Evolutionary conservation across 1,140 invertebrate genomes (phyloP).

Genomic region (Dinoponera quadriceps): DNA sequence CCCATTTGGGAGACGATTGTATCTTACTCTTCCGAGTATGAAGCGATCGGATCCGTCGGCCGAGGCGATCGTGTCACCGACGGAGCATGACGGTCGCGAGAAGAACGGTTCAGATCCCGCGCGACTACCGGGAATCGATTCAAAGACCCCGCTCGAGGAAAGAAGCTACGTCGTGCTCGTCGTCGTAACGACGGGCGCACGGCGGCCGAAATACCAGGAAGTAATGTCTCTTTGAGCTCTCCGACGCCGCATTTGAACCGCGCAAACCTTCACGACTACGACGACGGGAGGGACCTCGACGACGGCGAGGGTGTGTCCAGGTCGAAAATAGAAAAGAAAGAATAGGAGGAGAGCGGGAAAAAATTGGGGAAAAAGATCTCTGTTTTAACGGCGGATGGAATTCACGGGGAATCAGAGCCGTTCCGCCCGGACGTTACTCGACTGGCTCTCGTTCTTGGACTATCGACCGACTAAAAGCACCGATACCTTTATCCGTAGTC

Average conservation of each 20-base stretch:
- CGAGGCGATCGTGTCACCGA: constrained; percentile 16
- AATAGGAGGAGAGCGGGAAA: too few species aligned
- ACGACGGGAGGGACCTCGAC: neutral
- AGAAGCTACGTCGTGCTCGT: constrained; percentile 41
- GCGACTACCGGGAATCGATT: constrained; percentile 54
- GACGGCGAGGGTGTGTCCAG: constrained; percentile 1
- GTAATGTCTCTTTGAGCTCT: constrained; percentile 64
- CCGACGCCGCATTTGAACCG: constrained; percentile 53
- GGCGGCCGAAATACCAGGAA: constrained; percentile 70
- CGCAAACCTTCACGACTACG: constrained; percentile 35
- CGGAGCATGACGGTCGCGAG: constrained; percentile 39
- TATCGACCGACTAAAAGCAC: neutral
- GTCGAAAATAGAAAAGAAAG: constrained; percentile 14
- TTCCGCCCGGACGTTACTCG: neutral
- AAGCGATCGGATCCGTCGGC: neutral
- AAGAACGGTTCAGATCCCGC: constrained; percentile 40
- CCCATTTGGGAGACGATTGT: neutral
- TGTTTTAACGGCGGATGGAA: too few species aligned
- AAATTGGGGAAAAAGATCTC: too few species aligned
- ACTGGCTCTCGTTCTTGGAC: neutral
- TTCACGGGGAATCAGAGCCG: neutral
- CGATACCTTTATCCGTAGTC: neutral
- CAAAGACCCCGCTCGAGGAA: constrained; percentile 57
- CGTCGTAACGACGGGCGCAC: constrained; percentile 33
- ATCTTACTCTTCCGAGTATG: neutral